Conservation (phyloP, 1,140 invertebrate species). For the Diprion similis region DNA sequence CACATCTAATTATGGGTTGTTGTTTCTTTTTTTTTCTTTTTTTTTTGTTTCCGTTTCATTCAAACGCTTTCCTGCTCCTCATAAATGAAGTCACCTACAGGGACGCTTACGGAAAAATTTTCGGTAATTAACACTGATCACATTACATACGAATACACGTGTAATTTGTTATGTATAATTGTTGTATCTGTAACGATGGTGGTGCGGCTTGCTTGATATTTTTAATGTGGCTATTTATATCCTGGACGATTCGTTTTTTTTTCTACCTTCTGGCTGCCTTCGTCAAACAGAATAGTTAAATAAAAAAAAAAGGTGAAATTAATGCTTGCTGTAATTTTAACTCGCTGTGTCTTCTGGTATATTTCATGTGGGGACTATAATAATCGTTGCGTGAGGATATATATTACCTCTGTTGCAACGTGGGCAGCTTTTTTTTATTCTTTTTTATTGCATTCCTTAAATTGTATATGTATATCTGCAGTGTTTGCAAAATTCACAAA, state of each 20-base stretch:
- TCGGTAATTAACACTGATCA: slow-evolving; percentile 52
- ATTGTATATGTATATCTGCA: background rate
- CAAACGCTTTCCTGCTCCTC: slow-evolving; percentile 44
- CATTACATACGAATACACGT: background rate
- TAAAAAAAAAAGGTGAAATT: no score
- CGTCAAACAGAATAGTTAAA: no score
- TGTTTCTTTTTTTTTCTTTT: slow-evolving; percentile 40
- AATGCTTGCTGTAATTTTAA: background rate
- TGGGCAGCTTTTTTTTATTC: background rate
- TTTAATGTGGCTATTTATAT: background rate
- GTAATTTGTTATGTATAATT: background rate
- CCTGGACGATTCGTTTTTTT: no score
- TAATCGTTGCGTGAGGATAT: no score
- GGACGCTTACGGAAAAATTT: slow-evolving; percentile 54
- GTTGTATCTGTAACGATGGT: background rate
- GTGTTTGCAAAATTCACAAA: background rate
- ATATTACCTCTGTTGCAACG: no score
- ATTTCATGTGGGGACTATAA: no score
- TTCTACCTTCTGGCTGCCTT: no score
- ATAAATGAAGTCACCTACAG: slow-evolving; percentile 45
- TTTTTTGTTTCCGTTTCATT: slow-evolving; percentile 33
- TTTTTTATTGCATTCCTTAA: background rate
- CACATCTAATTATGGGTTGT: no score
- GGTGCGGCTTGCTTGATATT: background rate
- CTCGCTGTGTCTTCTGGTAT: background rate